A percentile compares a stretch with the other conserved stretches of the same genome.
These are phyloP conservation scores for Sterrhoptilus dennistouni DNA, from an alignment of 2,113 vertebrate genomes.

Conservation along the genomic window DNA sequence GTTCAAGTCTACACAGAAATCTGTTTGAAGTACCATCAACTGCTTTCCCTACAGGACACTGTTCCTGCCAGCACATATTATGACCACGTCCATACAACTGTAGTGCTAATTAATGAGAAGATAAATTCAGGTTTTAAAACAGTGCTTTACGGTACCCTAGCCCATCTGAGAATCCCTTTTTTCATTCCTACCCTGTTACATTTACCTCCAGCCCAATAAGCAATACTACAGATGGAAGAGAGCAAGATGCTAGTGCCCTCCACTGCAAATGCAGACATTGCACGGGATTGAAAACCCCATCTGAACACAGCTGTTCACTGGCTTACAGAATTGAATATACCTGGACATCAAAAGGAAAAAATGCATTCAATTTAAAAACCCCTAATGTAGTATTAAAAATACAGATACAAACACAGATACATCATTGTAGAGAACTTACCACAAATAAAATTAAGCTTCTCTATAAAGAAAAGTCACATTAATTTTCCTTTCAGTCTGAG, in stretches of 20 bases:
- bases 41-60: background rate
- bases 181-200: background rate
- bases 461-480: background rate
- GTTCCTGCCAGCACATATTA: background rate
- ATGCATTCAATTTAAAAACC: background rate
- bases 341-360: background rate
- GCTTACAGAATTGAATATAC: background rate
- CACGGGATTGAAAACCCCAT: background rate
- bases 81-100: background rate
- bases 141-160: background rate
- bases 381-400: background rate
- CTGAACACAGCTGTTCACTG: background rate
- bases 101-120: background rate
- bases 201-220: background rate
- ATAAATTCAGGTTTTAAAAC: background rate
- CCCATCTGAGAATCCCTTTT: background rate
- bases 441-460: background rate
- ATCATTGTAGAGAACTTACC: background rate
- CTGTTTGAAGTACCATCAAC: background rate
- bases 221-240: background rate
- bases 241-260: background rate
- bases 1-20: background rate
- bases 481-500: background rate
- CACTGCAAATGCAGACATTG: background rate
- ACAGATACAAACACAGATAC: background rate